phyloP scores from a whole-genome alignment of 2,797 vertebrate genomes.

The Acanthurus tractus region DNA sequence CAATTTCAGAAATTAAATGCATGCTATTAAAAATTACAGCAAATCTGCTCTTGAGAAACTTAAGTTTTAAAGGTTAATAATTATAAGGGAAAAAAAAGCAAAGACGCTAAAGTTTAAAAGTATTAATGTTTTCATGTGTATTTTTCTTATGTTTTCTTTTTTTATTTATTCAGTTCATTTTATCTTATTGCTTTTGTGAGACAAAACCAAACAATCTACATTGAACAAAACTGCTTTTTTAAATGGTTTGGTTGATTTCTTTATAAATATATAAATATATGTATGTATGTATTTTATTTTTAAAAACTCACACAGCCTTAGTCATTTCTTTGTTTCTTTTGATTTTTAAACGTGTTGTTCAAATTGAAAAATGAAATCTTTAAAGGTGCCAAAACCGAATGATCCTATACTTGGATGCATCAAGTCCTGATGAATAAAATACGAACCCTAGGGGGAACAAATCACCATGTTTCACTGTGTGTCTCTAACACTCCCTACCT shows the following conservation, averaged over 20 bases:
- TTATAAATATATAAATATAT: constrained; percentile 81
- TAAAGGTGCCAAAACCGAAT: constrained; percentile 89
- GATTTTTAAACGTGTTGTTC: constrained; percentile 85
- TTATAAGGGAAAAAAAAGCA: constrained; percentile 79
- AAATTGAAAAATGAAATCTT: constrained; percentile 86
- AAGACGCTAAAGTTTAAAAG: constrained; percentile 76
- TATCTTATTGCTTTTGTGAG: constrained; percentile 79
- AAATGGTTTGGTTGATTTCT: constrained; percentile 81
- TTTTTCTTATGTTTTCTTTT: constrained; percentile 70
- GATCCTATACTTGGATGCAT: constrained; percentile 89
- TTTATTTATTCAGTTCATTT: constrained; percentile 70
- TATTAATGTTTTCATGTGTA: constrained; percentile 85
- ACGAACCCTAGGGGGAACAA: constrained; percentile 85
- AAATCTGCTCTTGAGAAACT: constrained; percentile 87
- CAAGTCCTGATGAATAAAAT: constrained; percentile 89
- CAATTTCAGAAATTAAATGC: constrained; percentile 87
- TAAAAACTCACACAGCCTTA: constrained; percentile 86
- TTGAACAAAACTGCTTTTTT: constrained; percentile 81
- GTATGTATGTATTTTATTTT: constrained; percentile 83
- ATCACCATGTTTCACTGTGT: constrained; percentile 71
- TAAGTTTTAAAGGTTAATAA: constrained; percentile 87
- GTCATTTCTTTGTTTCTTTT: constrained; percentile 81
- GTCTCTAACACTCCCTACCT: constrained; percentile 65
- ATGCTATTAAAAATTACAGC: constrained; percentile 87
- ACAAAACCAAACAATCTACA: constrained; percentile 80